Evolutionary conservation across 2,113 vertebrate genomes (phyloP), one percentile per base, ranked within the genome.

Genomic region (Esox niger): DNA sequence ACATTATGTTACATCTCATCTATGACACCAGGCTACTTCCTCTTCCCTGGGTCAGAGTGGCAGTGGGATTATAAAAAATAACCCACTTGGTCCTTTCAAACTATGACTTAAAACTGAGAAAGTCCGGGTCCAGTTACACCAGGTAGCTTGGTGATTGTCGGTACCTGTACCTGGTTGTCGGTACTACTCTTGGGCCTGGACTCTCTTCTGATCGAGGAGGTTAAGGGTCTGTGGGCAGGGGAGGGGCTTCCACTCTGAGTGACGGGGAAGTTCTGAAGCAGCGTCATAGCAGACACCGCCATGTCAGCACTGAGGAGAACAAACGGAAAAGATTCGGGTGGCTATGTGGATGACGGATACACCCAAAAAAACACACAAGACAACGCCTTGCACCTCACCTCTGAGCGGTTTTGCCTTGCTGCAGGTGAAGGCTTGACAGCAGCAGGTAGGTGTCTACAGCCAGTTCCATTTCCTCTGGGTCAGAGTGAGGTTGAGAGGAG

Each of bases 201-300:
- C 13, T 64, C 17, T 60, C 21, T 56, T 26, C 49, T 76, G 17
- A 62, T 64, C 35, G 63, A n/a, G 78, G 79, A 62, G 11, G 33
- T 5, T 11, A 3, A n/a, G 29, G 70, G 21, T 81, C 64, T 77
- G 17, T 15, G 2, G 79, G 4, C 2, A 66, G 70, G 64, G 29
- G 58, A 29, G 33, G 62, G 61, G 59, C 65, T 66, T 1, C 86
- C 76, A 55, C 54, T 57, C n/a, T 77, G 77, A 68, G 91, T 89
- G 67, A 91, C 60, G 69, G 89, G 84, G 56, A 91, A 92, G 7
- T 92, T 91, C 79, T 94, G 93, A 60, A 98, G 89, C 65, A 97
- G 87, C 74, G 62, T 84, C 76, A 98, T 82, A 27, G 92, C 88
- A 69, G 94, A 93, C 68, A 90, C 91, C 63, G 91, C 89, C 70